Conservation (phyloP, 2,797 vertebrate species). For the Champsocephalus esox region DNA sequence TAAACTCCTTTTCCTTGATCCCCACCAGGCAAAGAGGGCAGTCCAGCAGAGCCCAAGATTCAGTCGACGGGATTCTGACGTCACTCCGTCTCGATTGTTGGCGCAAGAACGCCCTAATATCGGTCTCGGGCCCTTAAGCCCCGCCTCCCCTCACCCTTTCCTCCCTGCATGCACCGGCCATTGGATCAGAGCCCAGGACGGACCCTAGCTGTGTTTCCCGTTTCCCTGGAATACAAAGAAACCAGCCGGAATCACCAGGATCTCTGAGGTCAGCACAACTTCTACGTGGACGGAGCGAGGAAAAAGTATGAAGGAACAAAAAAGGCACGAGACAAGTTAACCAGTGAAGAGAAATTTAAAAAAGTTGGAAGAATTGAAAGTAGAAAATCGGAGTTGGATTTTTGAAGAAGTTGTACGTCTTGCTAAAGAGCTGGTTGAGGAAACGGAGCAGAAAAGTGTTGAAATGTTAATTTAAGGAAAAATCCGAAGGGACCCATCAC, state of each 20-base stretch:
- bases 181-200: conserved; percentile 49
- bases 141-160: conserved; percentile 22
- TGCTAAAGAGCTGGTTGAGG: conserved; percentile 56
- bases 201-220: conserved; percentile 26
- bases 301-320: conserved; percentile 40
- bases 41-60: conserved; percentile 71
- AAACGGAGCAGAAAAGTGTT: conserved; percentile 57
- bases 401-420: conserved; percentile 44
- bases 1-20: not conserved
- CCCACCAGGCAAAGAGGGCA: conserved; percentile 74
- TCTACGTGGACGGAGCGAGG: not conserved
- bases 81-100: conserved; percentile 2
- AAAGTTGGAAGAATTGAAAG: conserved; percentile 34
- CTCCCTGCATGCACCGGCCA: conserved; percentile 70
- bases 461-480: conserved; percentile 68
- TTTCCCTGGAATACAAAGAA: conserved; percentile 22
- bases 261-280: conserved; percentile 6
- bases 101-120: conserved; percentile 20
- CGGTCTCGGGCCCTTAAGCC: conserved; percentile 33
- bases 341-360: conserved; percentile 1
- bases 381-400: conserved; percentile 41
- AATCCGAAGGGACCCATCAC: conserved; percentile 73
- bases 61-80: conserved; percentile 86
- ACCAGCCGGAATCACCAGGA: conserved; percentile 5
- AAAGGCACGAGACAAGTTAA: conserved; percentile 44